Evolutionary conservation across 1,140 invertebrate species (phyloP).

Genomic region (Cepaea nemoralis): DNA sequence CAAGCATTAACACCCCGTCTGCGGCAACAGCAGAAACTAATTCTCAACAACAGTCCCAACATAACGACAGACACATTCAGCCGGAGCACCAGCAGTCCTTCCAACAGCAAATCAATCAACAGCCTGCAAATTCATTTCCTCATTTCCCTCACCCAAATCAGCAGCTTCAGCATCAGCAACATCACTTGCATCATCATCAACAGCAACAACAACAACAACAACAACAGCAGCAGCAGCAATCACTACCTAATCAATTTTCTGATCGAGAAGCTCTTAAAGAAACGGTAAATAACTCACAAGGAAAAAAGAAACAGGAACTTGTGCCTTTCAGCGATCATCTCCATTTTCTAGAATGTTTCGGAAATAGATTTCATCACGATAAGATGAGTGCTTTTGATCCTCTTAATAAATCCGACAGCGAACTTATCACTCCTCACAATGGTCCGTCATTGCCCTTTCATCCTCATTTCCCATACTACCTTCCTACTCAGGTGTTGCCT

Average conservation of each 20-base stretch:
- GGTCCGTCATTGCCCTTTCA: conserved; percentile 53
- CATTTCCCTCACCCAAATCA: background rate
- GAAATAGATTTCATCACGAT: conserved; percentile 46
- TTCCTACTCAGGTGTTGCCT: conserved; percentile 74
- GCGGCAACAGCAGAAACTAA: background rate
- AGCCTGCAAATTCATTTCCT: background rate
- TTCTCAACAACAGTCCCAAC: conserved; percentile 31
- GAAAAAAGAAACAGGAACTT: conserved; percentile 39
- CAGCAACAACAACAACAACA: conserved; percentile 73
- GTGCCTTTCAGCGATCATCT: conserved; percentile 46
- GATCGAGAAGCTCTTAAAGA: conserved; percentile 43
- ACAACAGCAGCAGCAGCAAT: conserved; percentile 23
- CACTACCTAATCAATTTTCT: background rate
- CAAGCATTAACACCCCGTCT: background rate
- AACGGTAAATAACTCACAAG: conserved; percentile 38
- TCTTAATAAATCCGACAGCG: conserved; percentile 49
- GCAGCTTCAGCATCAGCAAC: conserved; percentile 21
- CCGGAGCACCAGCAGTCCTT: conserved; percentile 21
- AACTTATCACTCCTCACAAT: conserved; percentile 48
- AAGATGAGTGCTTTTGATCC: conserved; percentile 66
- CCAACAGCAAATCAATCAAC: conserved; percentile 23
- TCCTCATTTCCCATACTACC: conserved; percentile 61
- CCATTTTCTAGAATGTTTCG: conserved; percentile 46
- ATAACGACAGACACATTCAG: background rate
- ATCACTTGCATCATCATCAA: conserved; percentile 71